Base-by-base conservation (phyloP, 2,797 vertebrate genomes). In the Gambusia yucatana region DNA sequence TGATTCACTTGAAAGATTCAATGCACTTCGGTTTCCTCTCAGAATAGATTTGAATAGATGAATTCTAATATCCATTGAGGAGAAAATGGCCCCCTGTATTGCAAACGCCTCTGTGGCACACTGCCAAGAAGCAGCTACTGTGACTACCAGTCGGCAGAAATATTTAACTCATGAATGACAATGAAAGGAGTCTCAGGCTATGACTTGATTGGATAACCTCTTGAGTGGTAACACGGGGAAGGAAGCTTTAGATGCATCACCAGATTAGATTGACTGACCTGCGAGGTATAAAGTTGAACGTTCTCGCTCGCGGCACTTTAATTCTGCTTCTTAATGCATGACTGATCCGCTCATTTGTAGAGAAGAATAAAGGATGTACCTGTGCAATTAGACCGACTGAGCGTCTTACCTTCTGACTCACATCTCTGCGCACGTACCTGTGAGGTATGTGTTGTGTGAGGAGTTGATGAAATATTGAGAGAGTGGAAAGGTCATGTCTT, bases 391-490 rank as follows among this genome's bases (percentile, higher is more conserved):
- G 70, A 84, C 3, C 46, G 14, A 50, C 0, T 41, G 39, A 65
- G 77, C 50, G 39, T 57, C 48, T n/a, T 7, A 71, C 41, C 55
- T 63, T 70, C 63, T 28, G 61, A 41, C 7, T 6, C 0, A 46
- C 48, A 13, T 36, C 14, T 22, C 13, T 4, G 36, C 63, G 39
- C 44, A 75, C 36, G 44, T 88, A 96, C 95, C 95, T 93, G 95
- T 96, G 90, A 96, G 96, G 93, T 96, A 96, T 91, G 98, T 99
- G 94, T 99, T 99, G 93, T 99, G 98, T 6, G 98, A 99, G 71
- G 98, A 99, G 94, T 99, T 99, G 93, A 99, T 99, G 95, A 99
- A 99, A 87, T 99, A 99, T 91, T 99, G 97, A 83, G 98, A 98
- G 73, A 99, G 96, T 14, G 98, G 98, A 83, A 98, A 94, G 83